Base-by-base conservation (phyloP, 1,140 invertebrate species). In the Tetragonula clypearis region DNA sequence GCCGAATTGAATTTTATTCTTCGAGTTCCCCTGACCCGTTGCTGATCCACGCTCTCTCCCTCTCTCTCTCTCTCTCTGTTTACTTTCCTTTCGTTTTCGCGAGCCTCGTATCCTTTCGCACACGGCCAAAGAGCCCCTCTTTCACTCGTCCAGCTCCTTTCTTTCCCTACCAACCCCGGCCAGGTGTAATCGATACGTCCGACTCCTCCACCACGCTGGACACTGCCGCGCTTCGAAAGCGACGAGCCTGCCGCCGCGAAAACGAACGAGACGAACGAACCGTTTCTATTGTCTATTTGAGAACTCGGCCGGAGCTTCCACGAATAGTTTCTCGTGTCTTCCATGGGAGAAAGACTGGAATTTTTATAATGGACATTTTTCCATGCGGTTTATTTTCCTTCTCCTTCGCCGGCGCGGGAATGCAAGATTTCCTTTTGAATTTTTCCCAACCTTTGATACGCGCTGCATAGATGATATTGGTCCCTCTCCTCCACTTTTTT, bases 1-100 rank as follows among this genome's bases (percentile, higher is more conserved):
- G 17, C 75, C 55, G 49, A 66, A 79, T 84, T 84, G 49, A 84
- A 84, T 84, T 83, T 79, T 84, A 79, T 84, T 83, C 65, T 58
- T 77, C 15, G 41, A 23, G 23, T 26, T 83, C 66, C 9, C 49
- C 77, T 35, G 35, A 26, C 12, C 26, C 77, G 6, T 19, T 56
- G 12, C 53, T 2, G 14, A 15, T 14, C 55, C 55, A 35, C 55
- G 26, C 74, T 75, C 53, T 30, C 14, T 49, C 41, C 0, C 8
- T 8, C 41, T 6, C 41, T 49, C 41, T 49, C 41, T 49, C 41
- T 8, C 8, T 8, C 41, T 6, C 41, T 49, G 8, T 49, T 0
- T 41, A 49, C 41, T 49, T 35, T 11, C 9, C 53, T 30, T 35
- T 21, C 41, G 14, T 49, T 53, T 55, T 26, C 11, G 1, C 41